Conservation (phyloP, 1,140 invertebrate species). For the Zaprionus ornatus region DNA sequence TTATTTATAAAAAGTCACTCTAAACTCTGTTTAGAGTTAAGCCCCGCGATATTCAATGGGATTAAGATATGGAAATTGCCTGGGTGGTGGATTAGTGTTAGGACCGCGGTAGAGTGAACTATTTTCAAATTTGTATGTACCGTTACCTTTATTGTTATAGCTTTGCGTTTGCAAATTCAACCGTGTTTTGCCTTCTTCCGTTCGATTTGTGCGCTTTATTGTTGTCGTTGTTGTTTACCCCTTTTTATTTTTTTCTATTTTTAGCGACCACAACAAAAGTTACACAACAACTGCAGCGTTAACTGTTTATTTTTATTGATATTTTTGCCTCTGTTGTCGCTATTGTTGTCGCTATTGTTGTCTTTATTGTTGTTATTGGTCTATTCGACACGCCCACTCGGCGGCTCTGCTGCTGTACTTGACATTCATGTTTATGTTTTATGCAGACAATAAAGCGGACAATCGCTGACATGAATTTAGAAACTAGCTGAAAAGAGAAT, state of each 20-base stretch:
- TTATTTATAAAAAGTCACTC: no score
- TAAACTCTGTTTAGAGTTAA: no score
- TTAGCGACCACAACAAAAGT: slow-evolving; percentile 36
- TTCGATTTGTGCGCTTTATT: slow-evolving; percentile 33
- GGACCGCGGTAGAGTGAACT: neutral
- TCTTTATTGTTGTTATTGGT: neutral
- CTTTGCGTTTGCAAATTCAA: slow-evolving; percentile 16
- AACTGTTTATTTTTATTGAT: slow-evolving; percentile 8
- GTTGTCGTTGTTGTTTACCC: slow-evolving; percentile 11
- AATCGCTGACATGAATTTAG: no score
- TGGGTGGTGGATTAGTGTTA: no score
- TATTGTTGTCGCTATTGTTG: slow-evolving; percentile 10
- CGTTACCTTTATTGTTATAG: neutral
- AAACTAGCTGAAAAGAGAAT: neutral
- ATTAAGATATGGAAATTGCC: no score
- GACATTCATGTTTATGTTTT: slow-evolving; percentile 26
- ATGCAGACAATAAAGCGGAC: neutral
- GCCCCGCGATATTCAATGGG: no score
- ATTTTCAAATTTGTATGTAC: slow-evolving; percentile 14
- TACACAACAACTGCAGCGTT: slow-evolving; percentile 42
- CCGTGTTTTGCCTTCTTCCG: slow-evolving; percentile 19
- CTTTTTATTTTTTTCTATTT: slow-evolving; percentile 47
- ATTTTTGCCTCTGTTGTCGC: slow-evolving; percentile 7
- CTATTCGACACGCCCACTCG: neutral
- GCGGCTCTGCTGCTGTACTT: slow-evolving; percentile 8